Evolutionary conservation across 1,140 invertebrate genomes (phyloP), one percentile per base, ranked within the genome.

Genomic region (Venturia canescens): DNA sequence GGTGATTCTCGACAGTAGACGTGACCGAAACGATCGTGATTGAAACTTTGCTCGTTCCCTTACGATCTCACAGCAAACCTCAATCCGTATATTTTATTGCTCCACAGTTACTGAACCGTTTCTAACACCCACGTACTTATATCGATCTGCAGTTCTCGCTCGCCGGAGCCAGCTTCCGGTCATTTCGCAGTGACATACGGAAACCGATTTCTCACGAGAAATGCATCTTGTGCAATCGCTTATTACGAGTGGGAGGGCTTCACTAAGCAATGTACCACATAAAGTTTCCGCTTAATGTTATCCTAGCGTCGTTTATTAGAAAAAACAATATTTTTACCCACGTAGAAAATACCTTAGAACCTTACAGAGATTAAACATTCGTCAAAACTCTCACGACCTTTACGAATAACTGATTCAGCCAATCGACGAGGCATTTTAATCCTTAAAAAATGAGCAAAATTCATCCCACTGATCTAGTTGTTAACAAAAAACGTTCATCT

Each of bases 1-100:
- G 72, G 79, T 81, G 83, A 86, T 87, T 85, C 79, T 75, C 81
- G 79, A 31, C 83, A 80, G 87, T 87, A 84, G 84, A 83, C 83
- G 71, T 48, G 77, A 76, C 44, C 67, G 81, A 70, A 79, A 79
- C 77, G 74, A 86, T 84, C 50, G 66, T 80, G 78, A 85, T 66
- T 71, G 82, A 84, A 86, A 87, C 81, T 86, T 84, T 83, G 79
- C 63, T 66, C 57, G 63, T 76, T 75, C 21, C 27, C 70, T 70
- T 9, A 29, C 18, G 16, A 15, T 70, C 70, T 38, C 70, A 6
- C 60, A 23, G 15, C 60, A 18, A 27, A 66, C 13, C 4, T n/a
- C 23, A 23, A 66, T 29, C 21, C 27, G 9, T 27, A 66, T 66
- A 66, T 66, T 26, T 66, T 66, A 66, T 27, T 66, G 60, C 23